A percentile compares a stretch with the other conserved stretches of the same genome.
Conservation (phyloP, 1,140 invertebrate species). For the Centruroides sculpturatus region DNA sequence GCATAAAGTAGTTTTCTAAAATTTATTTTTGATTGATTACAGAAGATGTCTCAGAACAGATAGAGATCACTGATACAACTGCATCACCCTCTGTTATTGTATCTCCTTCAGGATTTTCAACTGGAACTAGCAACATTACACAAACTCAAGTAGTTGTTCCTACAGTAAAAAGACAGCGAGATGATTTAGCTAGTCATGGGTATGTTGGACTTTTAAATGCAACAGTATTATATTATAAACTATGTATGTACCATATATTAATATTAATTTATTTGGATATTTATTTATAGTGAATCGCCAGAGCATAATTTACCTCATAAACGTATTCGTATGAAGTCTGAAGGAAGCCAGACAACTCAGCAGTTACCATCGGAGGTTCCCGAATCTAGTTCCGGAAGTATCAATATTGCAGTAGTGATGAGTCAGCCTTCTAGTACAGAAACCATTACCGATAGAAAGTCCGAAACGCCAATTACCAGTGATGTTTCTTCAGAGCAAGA, state of each 20-base stretch:
- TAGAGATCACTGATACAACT: constrained; percentile 1
- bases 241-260: not conserved
- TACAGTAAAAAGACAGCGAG: constrained; percentile 10
- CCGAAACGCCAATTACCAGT: not conserved
- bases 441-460: not conserved
- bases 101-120: constrained; percentile 2
- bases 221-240: not conserved
- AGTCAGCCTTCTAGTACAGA: not conserved
- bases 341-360: constrained; percentile 12
- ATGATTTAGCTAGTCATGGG: not conserved
- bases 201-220: not conserved
- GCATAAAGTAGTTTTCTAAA: constrained; percentile 21
- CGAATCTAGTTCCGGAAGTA: not conserved
- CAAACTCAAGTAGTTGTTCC: constrained; percentile 14
- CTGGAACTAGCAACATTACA: not conserved
- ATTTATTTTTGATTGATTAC: not conserved
- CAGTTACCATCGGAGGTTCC: not conserved
- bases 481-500: not conserved
- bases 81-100: constrained; percentile 13
- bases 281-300: not conserved
- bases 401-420: constrained; percentile 6
- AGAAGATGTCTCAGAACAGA: not conserved
- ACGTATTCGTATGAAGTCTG: constrained; percentile 8
- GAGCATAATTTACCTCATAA: not conserved
- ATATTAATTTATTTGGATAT: not conserved